Conservation (phyloP, 2,888 invertebrate species). For the Syritta pipiens region DNA sequence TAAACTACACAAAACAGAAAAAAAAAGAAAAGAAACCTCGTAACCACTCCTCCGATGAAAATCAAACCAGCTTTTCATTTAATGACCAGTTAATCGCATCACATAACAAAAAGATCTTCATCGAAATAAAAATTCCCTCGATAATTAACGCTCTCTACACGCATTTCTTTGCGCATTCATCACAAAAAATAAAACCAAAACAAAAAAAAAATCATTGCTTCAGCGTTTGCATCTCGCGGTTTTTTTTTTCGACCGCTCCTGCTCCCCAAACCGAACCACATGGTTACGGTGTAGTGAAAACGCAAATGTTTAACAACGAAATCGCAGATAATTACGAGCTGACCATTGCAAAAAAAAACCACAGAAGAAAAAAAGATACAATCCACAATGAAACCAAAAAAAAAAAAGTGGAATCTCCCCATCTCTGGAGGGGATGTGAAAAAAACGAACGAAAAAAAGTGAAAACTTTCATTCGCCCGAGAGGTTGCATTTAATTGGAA, state of each 20-base stretch:
- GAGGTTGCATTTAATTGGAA: slow-evolving; percentile 3
- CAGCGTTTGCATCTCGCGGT: too few species aligned
- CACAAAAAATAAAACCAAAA: too few species aligned
- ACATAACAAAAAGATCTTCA: slow-evolving; percentile 4
- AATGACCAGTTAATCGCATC: slow-evolving; percentile 43
- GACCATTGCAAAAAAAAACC: slow-evolving; percentile 32
- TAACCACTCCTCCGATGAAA: neutral
- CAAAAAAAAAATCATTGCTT: too few species aligned
- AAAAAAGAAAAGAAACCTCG: neutral
- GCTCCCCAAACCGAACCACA: too few species aligned
- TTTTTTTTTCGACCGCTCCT: too few species aligned
- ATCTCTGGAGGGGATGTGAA: slow-evolving; percentile 10
- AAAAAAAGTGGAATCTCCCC: too few species aligned
- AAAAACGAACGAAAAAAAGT: slow-evolving; percentile 33
- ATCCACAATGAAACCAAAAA: too few species aligned
- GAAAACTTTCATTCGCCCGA: slow-evolving; percentile 47
- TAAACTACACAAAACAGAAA: too few species aligned
- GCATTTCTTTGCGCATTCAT: slow-evolving; percentile 8
- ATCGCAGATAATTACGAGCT: slow-evolving; percentile 48
- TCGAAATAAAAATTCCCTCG: too few species aligned
- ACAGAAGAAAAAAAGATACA: slow-evolving; percentile 20
- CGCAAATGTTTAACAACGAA: slow-evolving; percentile 36
- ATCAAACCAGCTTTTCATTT: slow-evolving; percentile 9
- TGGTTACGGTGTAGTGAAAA: slow-evolving; percentile 37
- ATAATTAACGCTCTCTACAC: slow-evolving; percentile 25